Conservation (phyloP, 2,113 vertebrate genomes). For the Atractosteus spatula region DNA sequence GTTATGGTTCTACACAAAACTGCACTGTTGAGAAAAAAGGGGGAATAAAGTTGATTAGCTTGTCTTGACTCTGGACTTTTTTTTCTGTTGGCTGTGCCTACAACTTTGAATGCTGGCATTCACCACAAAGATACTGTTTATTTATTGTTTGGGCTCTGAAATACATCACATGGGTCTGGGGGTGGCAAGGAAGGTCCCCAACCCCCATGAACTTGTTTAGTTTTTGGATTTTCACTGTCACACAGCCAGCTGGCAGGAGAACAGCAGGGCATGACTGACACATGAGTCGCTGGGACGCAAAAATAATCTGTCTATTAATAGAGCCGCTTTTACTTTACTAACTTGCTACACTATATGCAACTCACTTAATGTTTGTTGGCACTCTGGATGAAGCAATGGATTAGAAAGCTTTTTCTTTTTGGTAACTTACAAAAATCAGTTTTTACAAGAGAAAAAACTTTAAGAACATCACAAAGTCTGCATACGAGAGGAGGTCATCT, state of each 20-base stretch:
- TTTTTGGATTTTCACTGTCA: not conserved
- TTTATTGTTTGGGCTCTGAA: not conserved
- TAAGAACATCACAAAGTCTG: too few species aligned
- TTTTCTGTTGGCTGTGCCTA: not conserved
- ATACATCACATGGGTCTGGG: too few species aligned
- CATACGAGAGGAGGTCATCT: too few species aligned
- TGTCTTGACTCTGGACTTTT: not conserved
- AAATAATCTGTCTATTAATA: slow-evolving; percentile 8
- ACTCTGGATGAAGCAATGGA: too few species aligned
- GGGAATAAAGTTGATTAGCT: not conserved
- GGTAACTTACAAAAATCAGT: too few species aligned
- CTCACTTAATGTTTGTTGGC: too few species aligned
- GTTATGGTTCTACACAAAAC: not conserved
- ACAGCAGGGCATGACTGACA: slow-evolving; percentile 10
- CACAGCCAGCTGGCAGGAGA: not conserved
- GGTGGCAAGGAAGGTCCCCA: not conserved
- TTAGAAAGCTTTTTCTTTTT: too few species aligned
- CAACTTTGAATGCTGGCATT: not conserved
- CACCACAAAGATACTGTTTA: not conserved
- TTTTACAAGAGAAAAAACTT: too few species aligned
- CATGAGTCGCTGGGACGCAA: not conserved
- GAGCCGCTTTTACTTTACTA: not conserved
- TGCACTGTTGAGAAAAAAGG: not conserved
- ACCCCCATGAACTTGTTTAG: slow-evolving; percentile 1
- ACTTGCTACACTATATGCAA: too few species aligned